phyloP scores from a whole-genome alignment of 1,140 invertebrate species.

The Brachionus angularis region DNA sequence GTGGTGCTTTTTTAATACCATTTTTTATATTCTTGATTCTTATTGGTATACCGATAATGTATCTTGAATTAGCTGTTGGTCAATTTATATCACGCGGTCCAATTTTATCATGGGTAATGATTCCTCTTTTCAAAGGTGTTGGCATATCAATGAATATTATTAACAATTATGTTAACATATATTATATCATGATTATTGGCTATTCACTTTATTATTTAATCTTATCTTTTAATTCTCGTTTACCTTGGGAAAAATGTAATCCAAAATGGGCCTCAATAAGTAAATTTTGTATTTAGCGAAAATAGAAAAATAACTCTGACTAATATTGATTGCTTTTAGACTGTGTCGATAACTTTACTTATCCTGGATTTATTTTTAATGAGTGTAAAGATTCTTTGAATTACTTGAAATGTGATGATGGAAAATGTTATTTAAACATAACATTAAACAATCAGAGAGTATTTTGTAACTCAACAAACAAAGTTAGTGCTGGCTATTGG shows the following conservation, averaged over 20 bases:
- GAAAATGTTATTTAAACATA: conserved; percentile 20
- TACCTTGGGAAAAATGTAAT: conserved; percentile 72
- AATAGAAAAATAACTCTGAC: too few relatives aligned
- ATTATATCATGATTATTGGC: conserved; percentile 76
- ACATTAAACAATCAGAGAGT: not conserved
- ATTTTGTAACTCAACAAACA: not conserved
- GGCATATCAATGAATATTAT: conserved; percentile 41
- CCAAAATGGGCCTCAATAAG: conserved; percentile 50
- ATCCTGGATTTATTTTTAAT: not conserved
- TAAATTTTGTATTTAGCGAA: conserved; percentile 43
- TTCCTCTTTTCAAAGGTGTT: conserved; percentile 21
- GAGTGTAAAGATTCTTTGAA: not conserved
- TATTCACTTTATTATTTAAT: conserved; percentile 79
- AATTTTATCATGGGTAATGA: conserved; percentile 52
- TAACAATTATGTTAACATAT: conserved; percentile 44
- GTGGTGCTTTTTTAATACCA: conserved; percentile 62
- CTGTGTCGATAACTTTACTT: conserved; percentile 34
- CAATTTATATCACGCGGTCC: conserved; percentile 58
- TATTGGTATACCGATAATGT: conserved; percentile 62
- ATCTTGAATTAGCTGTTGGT: conserved; percentile 59
- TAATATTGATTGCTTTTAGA: conserved; percentile 18
- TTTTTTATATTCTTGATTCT: conserved; percentile 64
- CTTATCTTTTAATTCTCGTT: conserved; percentile 66
- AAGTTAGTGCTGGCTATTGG: conserved; percentile 22
- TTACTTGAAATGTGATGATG: conserved; percentile 31